Percentiles rank a stretch among this genome's conserved stretches.
Evolutionary conservation across 2,113 vertebrate species (phyloP).

Genomic region (Hymenochirus boettgeri): DNA sequence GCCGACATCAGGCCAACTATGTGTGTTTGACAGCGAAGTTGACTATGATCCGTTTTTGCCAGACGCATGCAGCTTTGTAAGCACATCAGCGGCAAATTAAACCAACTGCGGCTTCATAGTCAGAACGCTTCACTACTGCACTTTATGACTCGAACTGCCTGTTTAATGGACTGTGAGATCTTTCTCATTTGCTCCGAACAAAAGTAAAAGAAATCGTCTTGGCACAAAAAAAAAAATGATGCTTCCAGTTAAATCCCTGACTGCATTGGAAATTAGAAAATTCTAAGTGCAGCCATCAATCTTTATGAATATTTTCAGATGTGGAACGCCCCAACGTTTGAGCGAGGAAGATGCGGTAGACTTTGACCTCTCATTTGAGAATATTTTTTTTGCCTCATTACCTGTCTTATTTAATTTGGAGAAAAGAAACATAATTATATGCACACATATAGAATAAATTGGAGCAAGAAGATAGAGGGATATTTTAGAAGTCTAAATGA

Average conservation of each 20-base stretch:
- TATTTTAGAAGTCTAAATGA: slow-evolving; percentile 13
- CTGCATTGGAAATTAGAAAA: slow-evolving; percentile 67
- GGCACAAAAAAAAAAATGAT: slow-evolving; percentile 59
- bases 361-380: slow-evolving; percentile 48
- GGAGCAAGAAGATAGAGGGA: slow-evolving; percentile 23
- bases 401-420: slow-evolving; percentile 52
- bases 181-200: slow-evolving; percentile 63
- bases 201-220: slow-evolving; percentile 61
- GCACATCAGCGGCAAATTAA: slow-evolving; percentile 50
- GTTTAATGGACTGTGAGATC: slow-evolving; percentile 76
- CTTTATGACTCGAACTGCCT: slow-evolving; percentile 67
- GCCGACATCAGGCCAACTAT: too few relatives aligned
- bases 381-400: slow-evolving; percentile 46
- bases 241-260: slow-evolving; percentile 62
- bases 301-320: slow-evolving; percentile 49
- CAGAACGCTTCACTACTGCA: slow-evolving; percentile 44
- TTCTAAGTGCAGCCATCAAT: slow-evolving; percentile 57
- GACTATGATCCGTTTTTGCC: too few relatives aligned
- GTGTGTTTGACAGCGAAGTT: too few relatives aligned
- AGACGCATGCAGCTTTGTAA: slow-evolving; percentile 47
- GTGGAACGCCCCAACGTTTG: slow-evolving; percentile 49
- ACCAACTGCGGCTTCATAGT: slow-evolving; percentile 36
- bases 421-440: slow-evolving; percentile 48
- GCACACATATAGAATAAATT: slow-evolving; percentile 43
- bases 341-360: slow-evolving; percentile 39